Evolutionary conservation across 2,888 invertebrate species (phyloP).

Genomic region (Hyles lineata): DNA sequence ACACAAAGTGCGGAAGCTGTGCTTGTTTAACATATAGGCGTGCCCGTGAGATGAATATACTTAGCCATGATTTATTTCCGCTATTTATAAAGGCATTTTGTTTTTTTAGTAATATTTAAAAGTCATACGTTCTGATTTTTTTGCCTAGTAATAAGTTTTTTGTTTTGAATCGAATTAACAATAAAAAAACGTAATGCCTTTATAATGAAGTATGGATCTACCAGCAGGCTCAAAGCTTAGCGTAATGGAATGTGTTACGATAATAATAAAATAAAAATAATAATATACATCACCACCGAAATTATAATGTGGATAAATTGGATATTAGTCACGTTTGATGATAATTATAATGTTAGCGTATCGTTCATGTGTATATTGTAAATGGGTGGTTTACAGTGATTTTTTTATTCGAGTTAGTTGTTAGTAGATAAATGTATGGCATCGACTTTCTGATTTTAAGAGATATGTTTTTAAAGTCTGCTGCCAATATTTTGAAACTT

Average conservation of each 20-base stretch:
- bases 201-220: slow-evolving; percentile 28
- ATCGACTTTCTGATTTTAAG: neutral
- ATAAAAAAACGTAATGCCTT: slow-evolving; percentile 23
- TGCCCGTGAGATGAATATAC: slow-evolving; percentile 45
- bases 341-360: slow-evolving; percentile 39
- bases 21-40: slow-evolving; percentile 50
- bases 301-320: slow-evolving; percentile 38
- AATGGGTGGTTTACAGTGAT: slow-evolving; percentile 13
- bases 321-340: slow-evolving; percentile 36
- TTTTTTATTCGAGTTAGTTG: slow-evolving; percentile 11
- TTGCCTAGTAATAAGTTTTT: neutral
- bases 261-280: slow-evolving; percentile 39
- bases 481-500: neutral
- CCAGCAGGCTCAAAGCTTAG: slow-evolving; percentile 39
- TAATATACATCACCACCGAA: slow-evolving; percentile 44
- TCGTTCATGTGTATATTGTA: slow-evolving; percentile 15
- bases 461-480: neutral
- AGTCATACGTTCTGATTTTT: neutral
- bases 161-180: neutral
- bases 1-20: slow-evolving; percentile 59
- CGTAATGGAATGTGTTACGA: slow-evolving; percentile 33
- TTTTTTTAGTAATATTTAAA: neutral
- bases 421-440: slow-evolving; percentile 13
- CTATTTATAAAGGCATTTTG: slow-evolving; percentile 3
- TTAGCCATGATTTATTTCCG: slow-evolving; percentile 26